These are phyloP conservation scores for Sporophila hypoxantha DNA, from an alignment of 2,113 vertebrate genomes.

Conservation along the genomic window DNA sequence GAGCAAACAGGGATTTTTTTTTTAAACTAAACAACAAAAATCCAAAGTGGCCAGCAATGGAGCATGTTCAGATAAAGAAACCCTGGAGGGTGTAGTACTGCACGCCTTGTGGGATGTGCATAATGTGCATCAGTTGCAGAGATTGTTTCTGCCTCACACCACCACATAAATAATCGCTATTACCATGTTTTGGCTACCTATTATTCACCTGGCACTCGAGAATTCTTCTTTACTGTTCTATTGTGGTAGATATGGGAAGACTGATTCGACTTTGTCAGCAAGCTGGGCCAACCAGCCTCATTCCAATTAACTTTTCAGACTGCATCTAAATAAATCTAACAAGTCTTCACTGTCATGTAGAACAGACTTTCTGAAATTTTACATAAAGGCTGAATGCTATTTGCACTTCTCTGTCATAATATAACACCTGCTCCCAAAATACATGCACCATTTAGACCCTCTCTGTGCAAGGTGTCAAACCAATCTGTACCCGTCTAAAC, in stretches of 20 bases:
- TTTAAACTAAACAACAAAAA: not conserved
- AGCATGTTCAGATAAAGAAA: not conserved
- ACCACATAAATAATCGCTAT: not conserved
- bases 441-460: not conserved
- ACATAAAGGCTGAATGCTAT: conserved; percentile 1
- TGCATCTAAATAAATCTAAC: conserved; percentile 30
- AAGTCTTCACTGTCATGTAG: not conserved
- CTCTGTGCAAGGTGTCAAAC: not conserved
- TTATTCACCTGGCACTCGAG: not conserved
- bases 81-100: not conserved
- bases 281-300: not conserved
- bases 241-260: not conserved
- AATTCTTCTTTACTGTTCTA: not conserved
- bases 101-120: not conserved
- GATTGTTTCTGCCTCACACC: not conserved
- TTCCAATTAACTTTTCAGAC: conserved; percentile 32
- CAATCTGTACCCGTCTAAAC: not conserved
- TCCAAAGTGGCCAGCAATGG: not conserved
- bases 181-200: not conserved
- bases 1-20: not conserved
- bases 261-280: not conserved
- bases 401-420: not conserved
- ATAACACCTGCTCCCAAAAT: not conserved
- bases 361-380: conserved; percentile 25
- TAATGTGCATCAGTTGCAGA: not conserved